Evolutionary conservation across 2,797 vertebrate genomes (phyloP), one percentile per base, ranked within the genome.

Genomic region (Phyllotis vaccarum): DNA sequence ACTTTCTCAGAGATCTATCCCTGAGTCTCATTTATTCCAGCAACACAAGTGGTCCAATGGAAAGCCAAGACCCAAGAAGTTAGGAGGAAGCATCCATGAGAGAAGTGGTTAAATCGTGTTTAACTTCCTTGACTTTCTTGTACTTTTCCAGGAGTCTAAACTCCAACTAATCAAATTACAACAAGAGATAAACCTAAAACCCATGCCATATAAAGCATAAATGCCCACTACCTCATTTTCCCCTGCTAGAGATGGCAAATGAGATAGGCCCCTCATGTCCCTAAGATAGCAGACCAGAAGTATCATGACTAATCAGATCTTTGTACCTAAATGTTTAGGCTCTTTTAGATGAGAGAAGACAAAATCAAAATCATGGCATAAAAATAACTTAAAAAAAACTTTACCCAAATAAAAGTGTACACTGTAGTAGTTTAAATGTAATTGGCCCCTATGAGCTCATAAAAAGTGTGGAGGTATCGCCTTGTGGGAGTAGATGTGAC

Each of bases 361-460:
- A 93, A 91, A 88, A 78, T 91, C 75, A 91, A 89, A 95, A 85
- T 80, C 75, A 49, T 29, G 40, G n/a, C 72, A 78, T n/a, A 80
- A 85, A 95, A 96, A 94, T 96, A 91, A 75, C 29, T 83, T 43
- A 87, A 86, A 94, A 86, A 94, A 93, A 43, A 83, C 75, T 91
- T 92, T 86, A 56, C 75, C 49, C 24, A 58, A 93, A 89, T 94
- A 93, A 62, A 80, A 86, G 34, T 95, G 91, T 49, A 64, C 29
- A 64, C 62, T 64, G 29, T 64, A 29, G 29, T 64, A 14, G 29
- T 64, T 64, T 31, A 27, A 29, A 64, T 31, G 62, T 64, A 64
- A 34, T 14, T 64, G 62, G 29, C 11, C 29, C 62, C 62, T 29
- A 31, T 31, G 13, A 31, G 29, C 12, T 64, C 62, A 31, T 31